Evolutionary conservation across 2,113 vertebrate genomes (phyloP).

Genomic region (Microcebus tavaratra): DNA sequence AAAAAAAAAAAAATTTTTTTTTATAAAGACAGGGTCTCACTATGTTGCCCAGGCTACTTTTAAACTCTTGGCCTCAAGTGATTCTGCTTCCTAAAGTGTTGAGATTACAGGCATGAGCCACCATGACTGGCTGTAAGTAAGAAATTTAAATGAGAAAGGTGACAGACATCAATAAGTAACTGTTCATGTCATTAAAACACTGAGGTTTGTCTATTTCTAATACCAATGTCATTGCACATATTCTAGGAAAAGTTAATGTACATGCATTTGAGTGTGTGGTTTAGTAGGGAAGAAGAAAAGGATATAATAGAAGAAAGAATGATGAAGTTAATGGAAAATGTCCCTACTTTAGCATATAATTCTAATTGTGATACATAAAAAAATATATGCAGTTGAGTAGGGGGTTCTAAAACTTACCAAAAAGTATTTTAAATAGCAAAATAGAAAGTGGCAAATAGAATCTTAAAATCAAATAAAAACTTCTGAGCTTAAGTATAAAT

Average conservation of each 20-base stretch:
- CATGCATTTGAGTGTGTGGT: background rate
- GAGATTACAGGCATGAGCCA: too few relatives aligned
- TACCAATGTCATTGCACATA: background rate
- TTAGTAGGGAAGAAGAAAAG: background rate
- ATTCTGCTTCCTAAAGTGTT: too few relatives aligned
- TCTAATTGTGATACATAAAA: background rate
- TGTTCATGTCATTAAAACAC: background rate
- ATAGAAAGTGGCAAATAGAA: background rate
- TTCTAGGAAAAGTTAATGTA: background rate
- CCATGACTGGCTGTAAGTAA: background rate
- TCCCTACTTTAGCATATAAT: background rate
- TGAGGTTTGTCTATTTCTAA: background rate
- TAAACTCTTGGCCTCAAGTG: too few relatives aligned
- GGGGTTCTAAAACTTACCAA: background rate
- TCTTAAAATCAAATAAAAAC: background rate
- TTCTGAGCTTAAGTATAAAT: background rate
- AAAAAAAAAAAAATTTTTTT: too few relatives aligned
- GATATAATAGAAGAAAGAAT: background rate
- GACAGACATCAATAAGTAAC: slow-evolving; percentile 4
- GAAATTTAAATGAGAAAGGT: slow-evolving; percentile 33
- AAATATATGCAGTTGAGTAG: background rate
- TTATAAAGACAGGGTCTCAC: too few relatives aligned
- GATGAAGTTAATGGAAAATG: background rate
- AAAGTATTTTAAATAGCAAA: background rate
- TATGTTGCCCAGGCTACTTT: too few relatives aligned